Base-by-base conservation (phyloP, 2,888 invertebrate genomes). In the Nasonovia ribisnigri region DNA sequence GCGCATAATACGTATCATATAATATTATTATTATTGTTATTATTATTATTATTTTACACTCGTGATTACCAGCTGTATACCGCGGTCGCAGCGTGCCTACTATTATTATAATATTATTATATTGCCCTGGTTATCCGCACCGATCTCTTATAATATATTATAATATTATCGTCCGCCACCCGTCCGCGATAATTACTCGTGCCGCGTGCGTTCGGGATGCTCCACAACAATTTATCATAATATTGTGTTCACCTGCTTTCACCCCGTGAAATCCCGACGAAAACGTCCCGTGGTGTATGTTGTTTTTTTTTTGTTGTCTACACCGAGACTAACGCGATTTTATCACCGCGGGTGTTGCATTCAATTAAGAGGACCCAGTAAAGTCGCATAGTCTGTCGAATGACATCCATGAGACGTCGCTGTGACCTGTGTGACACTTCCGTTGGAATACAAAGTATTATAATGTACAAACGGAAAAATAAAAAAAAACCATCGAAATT, bases 91-190 rank as follows among this genome's bases (percentile, higher is more conserved):
- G 57, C 29, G 42, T 43, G 46, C n/a, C 77, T 20, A 77, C 67
- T 5, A 67, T 67, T 36, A 77, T 36, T 20, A 60, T 57, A 26
- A 16, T 3, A 16, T 1, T 57, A 84, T 0, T 42, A 54, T 26
- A 57, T 89, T 89, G 89, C 89, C 57, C 89, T 16, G 89, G 89
- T 89, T 57, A 89, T 89, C 54, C 43, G 89, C 89, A 6, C 43
- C 29, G 89, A 57, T 88, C 88, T 57, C 57, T 54, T 54, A 57
- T 57, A 20, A 8, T 36, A 67, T n/a, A 36, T n/a, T n/a, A n/a
- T n/a, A n/a, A n/a, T n/a, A n/a, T n/a, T n/a, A n/a, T 88, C 89
- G 89, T 29, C 43, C 43, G 89, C 54, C 89, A 89, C 57, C 54
- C 54, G 89, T 89, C 29, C n/a, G 88, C 29, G 57, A 24, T 60